Conservation (phyloP, 2,888 invertebrate species). For the Trachelus tabidus region DNA sequence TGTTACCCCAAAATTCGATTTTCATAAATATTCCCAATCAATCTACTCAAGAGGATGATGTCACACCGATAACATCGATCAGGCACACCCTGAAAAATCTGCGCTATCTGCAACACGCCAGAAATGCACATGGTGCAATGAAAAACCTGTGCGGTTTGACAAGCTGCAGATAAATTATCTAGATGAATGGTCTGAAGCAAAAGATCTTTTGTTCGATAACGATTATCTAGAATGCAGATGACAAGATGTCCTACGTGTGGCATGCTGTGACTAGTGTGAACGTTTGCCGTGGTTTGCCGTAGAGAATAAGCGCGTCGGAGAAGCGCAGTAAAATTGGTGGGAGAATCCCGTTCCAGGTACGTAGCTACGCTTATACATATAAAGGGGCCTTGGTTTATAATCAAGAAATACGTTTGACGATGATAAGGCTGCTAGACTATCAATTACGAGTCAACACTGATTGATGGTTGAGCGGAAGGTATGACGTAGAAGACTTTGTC, state of each 20-base stretch:
- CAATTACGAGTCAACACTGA: background rate
- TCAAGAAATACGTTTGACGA: background rate
- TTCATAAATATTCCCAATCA: background rate
- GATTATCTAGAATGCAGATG: background rate
- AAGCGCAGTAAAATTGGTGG: background rate
- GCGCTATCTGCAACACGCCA: background rate
- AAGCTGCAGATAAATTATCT: background rate
- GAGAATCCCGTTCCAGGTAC: background rate
- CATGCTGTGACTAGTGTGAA: background rate
- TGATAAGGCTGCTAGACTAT: background rate
- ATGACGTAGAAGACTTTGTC: background rate
- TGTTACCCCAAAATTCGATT: background rate
- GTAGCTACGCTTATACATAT: background rate
- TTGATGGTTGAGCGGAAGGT: background rate
- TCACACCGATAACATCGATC: background rate
- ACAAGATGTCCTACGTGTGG: background rate
- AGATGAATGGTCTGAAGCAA: background rate
- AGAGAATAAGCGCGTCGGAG: background rate
- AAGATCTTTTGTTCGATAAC: background rate
- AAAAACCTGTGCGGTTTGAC: background rate
- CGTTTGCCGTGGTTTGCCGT: background rate
- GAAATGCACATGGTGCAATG: background rate
- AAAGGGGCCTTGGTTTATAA: background rate
- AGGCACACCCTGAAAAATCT: background rate
- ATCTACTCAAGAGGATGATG: background rate